Conservation (phyloP, 1,140 invertebrate species). For the Heliothis subflexa region DNA sequence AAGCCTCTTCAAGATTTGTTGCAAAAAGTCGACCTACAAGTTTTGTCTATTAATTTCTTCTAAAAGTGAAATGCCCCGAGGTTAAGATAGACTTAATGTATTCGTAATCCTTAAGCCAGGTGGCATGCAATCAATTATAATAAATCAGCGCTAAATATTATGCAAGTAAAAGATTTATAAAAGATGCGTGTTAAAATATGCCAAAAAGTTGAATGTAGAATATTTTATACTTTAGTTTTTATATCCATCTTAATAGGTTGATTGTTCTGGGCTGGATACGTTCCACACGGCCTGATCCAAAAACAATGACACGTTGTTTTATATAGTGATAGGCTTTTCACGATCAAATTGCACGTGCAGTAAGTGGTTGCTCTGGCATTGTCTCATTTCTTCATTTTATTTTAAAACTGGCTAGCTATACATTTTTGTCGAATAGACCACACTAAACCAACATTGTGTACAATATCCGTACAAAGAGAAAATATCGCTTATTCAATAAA, state of each 20-base stretch:
- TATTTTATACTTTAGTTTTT: not conserved
- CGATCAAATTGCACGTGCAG: too few species aligned
- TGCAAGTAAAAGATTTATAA: not conserved
- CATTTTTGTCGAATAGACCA: too few species aligned
- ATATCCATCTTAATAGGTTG: not conserved
- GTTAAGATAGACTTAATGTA: slow-evolving; percentile 12
- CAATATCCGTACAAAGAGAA: too few species aligned
- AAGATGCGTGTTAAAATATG: not conserved
- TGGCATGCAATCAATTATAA: slow-evolving; percentile 17
- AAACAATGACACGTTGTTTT: too few species aligned
- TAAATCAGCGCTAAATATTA: not conserved
- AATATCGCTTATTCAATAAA: too few species aligned
- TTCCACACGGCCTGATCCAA: not conserved
- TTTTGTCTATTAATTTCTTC: not conserved
- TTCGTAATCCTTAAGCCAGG: not conserved
- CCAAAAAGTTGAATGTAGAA: not conserved
- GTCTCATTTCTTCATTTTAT: too few species aligned
- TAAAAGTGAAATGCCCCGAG: slow-evolving; percentile 2
- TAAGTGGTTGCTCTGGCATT: too few species aligned
- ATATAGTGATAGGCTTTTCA: too few species aligned
- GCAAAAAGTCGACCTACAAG: not conserved
- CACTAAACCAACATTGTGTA: too few species aligned
- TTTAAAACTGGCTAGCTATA: too few species aligned
- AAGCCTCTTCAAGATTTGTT: not conserved
- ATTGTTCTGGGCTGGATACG: not conserved